Evolutionary conservation across 2,797 vertebrate genomes (phyloP), one percentile per base, ranked within the genome.

Genomic region (Neosilurus mollespiculum): DNA sequence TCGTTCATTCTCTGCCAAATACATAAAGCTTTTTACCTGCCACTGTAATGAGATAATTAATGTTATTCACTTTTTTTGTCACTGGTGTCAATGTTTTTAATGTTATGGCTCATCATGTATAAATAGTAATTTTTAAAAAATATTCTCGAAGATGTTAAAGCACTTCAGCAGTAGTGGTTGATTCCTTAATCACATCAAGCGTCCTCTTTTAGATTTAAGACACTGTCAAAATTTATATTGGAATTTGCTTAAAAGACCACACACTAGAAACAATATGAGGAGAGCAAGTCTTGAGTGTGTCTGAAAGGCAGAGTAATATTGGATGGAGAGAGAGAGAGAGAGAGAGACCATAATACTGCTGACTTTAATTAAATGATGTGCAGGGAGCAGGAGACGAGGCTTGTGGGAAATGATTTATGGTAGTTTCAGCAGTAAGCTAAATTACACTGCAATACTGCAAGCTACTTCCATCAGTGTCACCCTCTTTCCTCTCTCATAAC

Each of bases 341-440:
- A 93, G 84, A 83, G 93, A 90, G 88, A 67, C 89, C 93, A 94
- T 94, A 93, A 93, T 91, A 93, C 91, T 93, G 90, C 90, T 90
- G 92, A 87, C 90, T 92, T 94, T 95, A 95, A 95, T 95, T 93
- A 94, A 95, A 94, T 95, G 92, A 95, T 91, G 91, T 90, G 93
- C 90, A 92, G 92, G 92, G 92, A 92, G 90, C 92, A 89, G 91
- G 90, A 93, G 90, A 88, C 88, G 14, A 85, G 91, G 90, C 92
- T 93, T 92, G 93, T 93, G 91, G 92, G 93, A 92, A 94, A 92
- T 94, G 93, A 95, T 94, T 95, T 94, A 95, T 93, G 92, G 90
- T 90, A 89, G 92, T 90, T 90, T 89, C 88, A 92, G 92, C 94
- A 95, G 93, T 95, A 94, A 94, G 92, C 92, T 92, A 94, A 94